Percentiles rank a stretch among this genome's conserved stretches.
Evolutionary conservation across 2,797 vertebrate species (phyloP).

Genomic region (Epinephelus coioides): DNA sequence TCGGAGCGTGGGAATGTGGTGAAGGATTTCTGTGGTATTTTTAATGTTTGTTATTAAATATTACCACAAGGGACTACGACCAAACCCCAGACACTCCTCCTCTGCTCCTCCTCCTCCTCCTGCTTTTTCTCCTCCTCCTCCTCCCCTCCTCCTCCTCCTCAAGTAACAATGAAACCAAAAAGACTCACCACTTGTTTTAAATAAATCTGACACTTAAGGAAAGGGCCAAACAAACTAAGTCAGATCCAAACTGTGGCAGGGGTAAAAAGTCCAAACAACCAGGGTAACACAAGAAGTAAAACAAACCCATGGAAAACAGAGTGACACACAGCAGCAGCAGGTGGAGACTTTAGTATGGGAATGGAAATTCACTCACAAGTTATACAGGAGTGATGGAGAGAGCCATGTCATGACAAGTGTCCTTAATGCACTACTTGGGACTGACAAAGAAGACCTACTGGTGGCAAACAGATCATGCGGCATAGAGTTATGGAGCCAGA

Average conservation of each 20-base stretch:
- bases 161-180: slow-evolving; percentile 71
- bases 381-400: background rate
- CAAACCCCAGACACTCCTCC: slow-evolving; percentile 80
- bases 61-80: slow-evolving; percentile 85
- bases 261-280: slow-evolving; percentile 46
- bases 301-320: background rate
- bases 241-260: slow-evolving; percentile 13
- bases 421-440: background rate
- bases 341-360: slow-evolving; percentile 30
- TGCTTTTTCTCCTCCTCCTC: background rate
- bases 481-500: background rate
- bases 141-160: slow-evolving; percentile 48
- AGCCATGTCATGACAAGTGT: background rate
- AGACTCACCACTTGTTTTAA: slow-evolving; percentile 42
- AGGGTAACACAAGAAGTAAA: background rate
- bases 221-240: slow-evolving; percentile 35
- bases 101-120: slow-evolving; percentile 40
- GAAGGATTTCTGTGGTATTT: slow-evolving; percentile 87
- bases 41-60: slow-evolving; percentile 91
- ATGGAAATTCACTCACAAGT: background rate
- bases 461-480: background rate
- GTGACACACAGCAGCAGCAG: slow-evolving; percentile 43
- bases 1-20: slow-evolving; percentile 87
- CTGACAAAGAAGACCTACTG: no score
- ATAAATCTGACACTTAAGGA: slow-evolving; percentile 61